Percentiles rank a stretch among this genome's conserved stretches.
Conservation (phyloP, 2,888 invertebrate genomes). For the Lasius fuliginosus region DNA sequence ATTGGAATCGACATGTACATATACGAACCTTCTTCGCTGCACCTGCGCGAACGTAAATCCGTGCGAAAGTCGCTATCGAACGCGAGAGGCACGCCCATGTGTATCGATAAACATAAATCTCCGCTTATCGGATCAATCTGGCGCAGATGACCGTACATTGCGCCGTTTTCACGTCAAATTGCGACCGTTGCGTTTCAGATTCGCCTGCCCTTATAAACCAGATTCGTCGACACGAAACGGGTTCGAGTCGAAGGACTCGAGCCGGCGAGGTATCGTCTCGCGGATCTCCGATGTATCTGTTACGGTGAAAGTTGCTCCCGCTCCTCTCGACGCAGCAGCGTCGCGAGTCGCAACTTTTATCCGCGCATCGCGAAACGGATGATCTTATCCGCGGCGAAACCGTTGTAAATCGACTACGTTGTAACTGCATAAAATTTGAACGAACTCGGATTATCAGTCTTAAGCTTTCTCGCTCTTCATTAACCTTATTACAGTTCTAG, state of each 20-base stretch:
- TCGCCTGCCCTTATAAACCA: background rate
- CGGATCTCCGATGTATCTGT: slow-evolving; percentile 38
- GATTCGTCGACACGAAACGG: background rate
- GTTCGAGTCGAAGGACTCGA: background rate
- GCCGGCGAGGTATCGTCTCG: background rate
- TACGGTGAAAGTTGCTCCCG: slow-evolving; percentile 52
- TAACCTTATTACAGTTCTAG: background rate
- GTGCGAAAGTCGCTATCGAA: slow-evolving; percentile 24
- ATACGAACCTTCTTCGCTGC: slow-evolving; percentile 17
- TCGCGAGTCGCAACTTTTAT: slow-evolving; percentile 1
- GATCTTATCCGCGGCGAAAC: slow-evolving; percentile 41
- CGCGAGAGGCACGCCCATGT: slow-evolving; percentile 25
- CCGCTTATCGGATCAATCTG: slow-evolving; percentile 42
- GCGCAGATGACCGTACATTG: slow-evolving; percentile 24
- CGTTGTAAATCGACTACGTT: slow-evolving; percentile 5
- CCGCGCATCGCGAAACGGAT: slow-evolving; percentile 31
- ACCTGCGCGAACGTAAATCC: slow-evolving; percentile 27
- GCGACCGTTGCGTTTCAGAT: background rate
- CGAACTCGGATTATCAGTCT: background rate
- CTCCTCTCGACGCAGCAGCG: slow-evolving; percentile 13
- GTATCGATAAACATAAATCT: slow-evolving; percentile 54
- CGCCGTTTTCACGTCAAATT: slow-evolving; percentile 23
- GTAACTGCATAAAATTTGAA: slow-evolving; percentile 26
- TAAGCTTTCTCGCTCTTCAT: slow-evolving; percentile 4
- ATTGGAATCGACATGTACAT: background rate